Percentiles rank a stretch among this genome's conserved stretches.
Evolutionary conservation across 37 sponge, comb jelly and placozoan species (phyloP).

Genomic region (Ianthella basta): DNA sequence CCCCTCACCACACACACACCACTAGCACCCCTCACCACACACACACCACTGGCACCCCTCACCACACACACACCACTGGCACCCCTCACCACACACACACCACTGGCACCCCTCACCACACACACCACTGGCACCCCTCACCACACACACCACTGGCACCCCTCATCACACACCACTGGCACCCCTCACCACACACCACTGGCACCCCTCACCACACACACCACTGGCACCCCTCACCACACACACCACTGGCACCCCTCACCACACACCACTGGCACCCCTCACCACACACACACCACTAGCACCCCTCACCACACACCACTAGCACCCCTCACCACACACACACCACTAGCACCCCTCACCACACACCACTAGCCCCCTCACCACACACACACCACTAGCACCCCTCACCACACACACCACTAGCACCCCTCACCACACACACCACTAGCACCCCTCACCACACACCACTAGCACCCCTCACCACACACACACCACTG

Average conservation of each 20-base stretch:
- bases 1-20: background rate
- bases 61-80: no score
- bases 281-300: background rate
- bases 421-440: background rate
- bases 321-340: background rate
- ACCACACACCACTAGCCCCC: no score
- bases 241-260: no score
- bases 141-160: background rate
- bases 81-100: background rate
- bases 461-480: no score
- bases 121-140: no score
- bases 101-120: constrained; percentile 9
- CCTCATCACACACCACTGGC: no score
- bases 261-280: no score
- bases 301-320: background rate
- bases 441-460: background rate
- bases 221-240: constrained; percentile 3
- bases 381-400: background rate
- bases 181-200: no score
- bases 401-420: background rate
- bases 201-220: background rate
- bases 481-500: background rate
- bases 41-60: background rate
- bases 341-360: background rate
- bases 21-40: background rate